Evolutionary conservation across 2,888 invertebrate genomes (phyloP).

Genomic region (Tinea semifulvella): DNA sequence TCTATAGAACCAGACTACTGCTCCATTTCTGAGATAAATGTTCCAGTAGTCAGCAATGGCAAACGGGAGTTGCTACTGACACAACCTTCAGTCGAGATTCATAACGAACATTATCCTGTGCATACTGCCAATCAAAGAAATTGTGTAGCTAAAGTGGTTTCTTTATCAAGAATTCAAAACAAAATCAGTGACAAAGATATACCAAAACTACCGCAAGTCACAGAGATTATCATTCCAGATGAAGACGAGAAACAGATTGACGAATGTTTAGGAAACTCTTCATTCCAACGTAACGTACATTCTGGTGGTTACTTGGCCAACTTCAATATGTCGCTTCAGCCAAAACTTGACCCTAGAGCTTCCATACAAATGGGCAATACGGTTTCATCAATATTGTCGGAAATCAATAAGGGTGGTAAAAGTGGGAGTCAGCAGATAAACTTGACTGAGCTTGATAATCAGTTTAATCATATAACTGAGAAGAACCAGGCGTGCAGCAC

Average conservation of each 20-base stretch:
- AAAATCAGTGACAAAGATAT: slow-evolving; percentile 69
- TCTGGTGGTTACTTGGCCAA: slow-evolving; percentile 48
- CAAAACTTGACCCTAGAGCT: slow-evolving; percentile 57
- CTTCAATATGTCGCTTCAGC: slow-evolving; percentile 50
- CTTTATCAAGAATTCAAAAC: slow-evolving; percentile 51
- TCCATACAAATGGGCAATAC: slow-evolving; percentile 70
- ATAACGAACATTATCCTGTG: slow-evolving; percentile 56
- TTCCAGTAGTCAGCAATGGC: slow-evolving; percentile 68
- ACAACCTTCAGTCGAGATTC: slow-evolving; percentile 62
- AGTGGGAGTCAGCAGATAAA: slow-evolving; percentile 53
- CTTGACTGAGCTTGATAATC: slow-evolving; percentile 52
- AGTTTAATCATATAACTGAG: slow-evolving; percentile 45
- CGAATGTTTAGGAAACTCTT: slow-evolving; percentile 29
- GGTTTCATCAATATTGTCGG: slow-evolving; percentile 67
- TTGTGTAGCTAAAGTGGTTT: slow-evolving; percentile 55
- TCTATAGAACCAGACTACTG: slow-evolving; percentile 76
- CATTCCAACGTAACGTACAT: slow-evolving; percentile 35
- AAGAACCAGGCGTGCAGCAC: slow-evolving; percentile 27
- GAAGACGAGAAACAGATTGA: slow-evolving; percentile 62
- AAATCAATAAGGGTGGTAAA: slow-evolving; percentile 63
- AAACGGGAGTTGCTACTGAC: slow-evolving; percentile 62
- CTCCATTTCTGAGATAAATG: slow-evolving; percentile 79
- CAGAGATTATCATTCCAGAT: slow-evolving; percentile 76
- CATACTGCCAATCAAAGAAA: slow-evolving; percentile 44
- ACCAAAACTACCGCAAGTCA: slow-evolving; percentile 78